Conservation (phyloP, 1,140 invertebrate genomes). For the Heterodera carotae region DNA sequence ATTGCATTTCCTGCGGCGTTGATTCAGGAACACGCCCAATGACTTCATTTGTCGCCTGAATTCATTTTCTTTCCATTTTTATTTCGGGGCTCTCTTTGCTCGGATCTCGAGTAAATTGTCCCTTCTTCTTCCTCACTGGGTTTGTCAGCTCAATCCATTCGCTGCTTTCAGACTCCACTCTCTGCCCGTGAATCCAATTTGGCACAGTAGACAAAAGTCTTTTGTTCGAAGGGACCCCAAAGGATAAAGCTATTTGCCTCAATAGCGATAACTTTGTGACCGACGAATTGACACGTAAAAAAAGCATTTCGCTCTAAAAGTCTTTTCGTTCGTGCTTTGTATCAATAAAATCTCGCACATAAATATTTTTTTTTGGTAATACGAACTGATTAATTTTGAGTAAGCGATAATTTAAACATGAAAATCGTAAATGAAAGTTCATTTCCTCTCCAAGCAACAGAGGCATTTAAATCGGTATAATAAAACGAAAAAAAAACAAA, state of each 20-base stretch:
- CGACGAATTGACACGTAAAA: too few relatives aligned
- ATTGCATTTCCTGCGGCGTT: conserved; percentile 86
- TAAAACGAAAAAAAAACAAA: not conserved
- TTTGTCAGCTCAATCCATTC: conserved; percentile 64
- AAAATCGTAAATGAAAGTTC: not conserved
- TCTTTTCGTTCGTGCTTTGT: too few relatives aligned
- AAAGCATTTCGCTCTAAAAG: too few relatives aligned
- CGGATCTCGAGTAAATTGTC: too few relatives aligned
- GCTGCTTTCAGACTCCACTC: conserved; percentile 63
- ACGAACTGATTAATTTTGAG: too few relatives aligned
- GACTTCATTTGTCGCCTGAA: conserved; percentile 73
- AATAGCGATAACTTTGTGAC: not conserved
- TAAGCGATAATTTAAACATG: too few relatives aligned
- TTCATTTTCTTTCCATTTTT: conserved; percentile 3
- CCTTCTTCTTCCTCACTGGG: conserved; percentile 47
- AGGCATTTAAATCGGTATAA: not conserved
- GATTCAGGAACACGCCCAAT: conserved; percentile 83
- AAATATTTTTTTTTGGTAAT: too few relatives aligned
- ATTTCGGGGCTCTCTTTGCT: too few relatives aligned
- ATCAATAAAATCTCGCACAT: too few relatives aligned
- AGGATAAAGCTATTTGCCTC: not conserved
- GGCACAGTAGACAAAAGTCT: conserved; percentile 51
- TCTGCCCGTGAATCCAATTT: conserved; percentile 64
- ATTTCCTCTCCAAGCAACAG: not conserved
- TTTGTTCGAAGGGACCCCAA: not conserved